phyloP scores from a whole-genome alignment of 1,140 invertebrate species.

The Drosophila gunungcola region DNA sequence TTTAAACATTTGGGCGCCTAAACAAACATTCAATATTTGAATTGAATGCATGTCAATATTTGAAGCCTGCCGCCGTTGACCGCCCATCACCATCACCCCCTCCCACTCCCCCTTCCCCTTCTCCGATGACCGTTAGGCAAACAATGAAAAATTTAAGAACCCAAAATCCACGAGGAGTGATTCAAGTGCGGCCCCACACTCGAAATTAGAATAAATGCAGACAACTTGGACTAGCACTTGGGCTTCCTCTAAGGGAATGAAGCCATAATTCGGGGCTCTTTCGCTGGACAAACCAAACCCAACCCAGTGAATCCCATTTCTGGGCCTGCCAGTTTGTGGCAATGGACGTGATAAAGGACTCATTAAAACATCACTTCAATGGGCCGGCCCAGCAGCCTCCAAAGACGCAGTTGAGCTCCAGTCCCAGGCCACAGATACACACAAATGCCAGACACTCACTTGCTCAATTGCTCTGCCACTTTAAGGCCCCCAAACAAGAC shows the following conservation, averaged over 20 bases:
- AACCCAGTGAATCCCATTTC: slow-evolving; percentile 41
- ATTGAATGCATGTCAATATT: slow-evolving; percentile 78
- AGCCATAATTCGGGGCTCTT: slow-evolving; percentile 71
- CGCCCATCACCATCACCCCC: background rate
- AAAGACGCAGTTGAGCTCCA: slow-evolving; percentile 24
- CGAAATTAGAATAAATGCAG: slow-evolving; percentile 74
- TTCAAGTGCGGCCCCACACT: slow-evolving; percentile 62
- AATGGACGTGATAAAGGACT: slow-evolving; percentile 80
- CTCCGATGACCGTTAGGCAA: slow-evolving; percentile 59
- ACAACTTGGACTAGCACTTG: slow-evolving; percentile 21
- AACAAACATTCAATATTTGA: slow-evolving; percentile 58
- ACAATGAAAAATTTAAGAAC: slow-evolving; percentile 30
- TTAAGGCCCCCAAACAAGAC: slow-evolving; percentile 64
- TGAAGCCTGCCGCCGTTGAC: slow-evolving; percentile 37
- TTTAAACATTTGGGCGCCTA: slow-evolving; percentile 50
- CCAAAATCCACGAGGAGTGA: slow-evolving; percentile 29
- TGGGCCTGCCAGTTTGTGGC: slow-evolving; percentile 34
- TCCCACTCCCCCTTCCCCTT: background rate
- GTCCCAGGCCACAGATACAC: slow-evolving; percentile 7
- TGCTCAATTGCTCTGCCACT: slow-evolving; percentile 81
- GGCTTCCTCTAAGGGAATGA: slow-evolving; percentile 60
- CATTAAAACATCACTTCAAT: slow-evolving; percentile 82
- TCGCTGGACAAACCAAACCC: slow-evolving; percentile 1
- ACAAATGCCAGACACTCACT: slow-evolving; percentile 49
- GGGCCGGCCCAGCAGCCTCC: slow-evolving; percentile 77